Base-by-base conservation (phyloP, 2,888 invertebrate species). In the Pseudococcus longispinus region DNA sequence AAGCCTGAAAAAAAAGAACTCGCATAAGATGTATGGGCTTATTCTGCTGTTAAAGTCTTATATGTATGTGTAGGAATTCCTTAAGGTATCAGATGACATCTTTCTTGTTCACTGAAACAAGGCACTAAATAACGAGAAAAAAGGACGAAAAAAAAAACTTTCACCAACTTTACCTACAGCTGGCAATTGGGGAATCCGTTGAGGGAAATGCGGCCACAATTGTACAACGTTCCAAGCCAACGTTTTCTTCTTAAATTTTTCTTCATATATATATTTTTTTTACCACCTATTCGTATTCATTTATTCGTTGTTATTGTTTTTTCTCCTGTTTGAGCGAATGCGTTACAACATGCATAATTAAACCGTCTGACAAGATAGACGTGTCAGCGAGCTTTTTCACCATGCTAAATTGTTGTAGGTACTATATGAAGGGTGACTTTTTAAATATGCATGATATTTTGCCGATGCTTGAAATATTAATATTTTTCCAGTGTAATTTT, bases 81-180 rank as follows among this genome's bases (percentile, higher is more conserved):
- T 80, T 42, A 80, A 80, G 77, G 77, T 80, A 80, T 80, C 77
- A 20, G 42, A 80, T 80, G 77, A 80, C 77, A 80, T 80, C 77
- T 80, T 80, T 80, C 77, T 80, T 80, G 77, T 80, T 80, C 77
- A 80, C 77, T 18, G 42, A 80, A 80, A 80, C 77, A 42, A 80
- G 77, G 32, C 42, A 80, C 77, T 80, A 80, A 80, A 80, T 80
- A 80, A 80, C 77, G 77, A 11, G 74, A 74, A 74, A 74, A 70
- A 26, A 23, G n/a, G 37, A 37, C 37, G 37, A 37, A 37, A 37
- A 80, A 74, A 42, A 42, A 42, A 80, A 80, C 20, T 80, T 80
- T 80, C 77, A 42, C 32, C 77, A 23, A 80, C 77, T 80, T 80
- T 80, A 80, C 77, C 74, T 74, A 32, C 20, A 9, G 29, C 18